These are phyloP conservation scores for Gymnocephalus cernua DNA, from an alignment of 2,113 vertebrate species.

Conservation along the genomic window DNA sequence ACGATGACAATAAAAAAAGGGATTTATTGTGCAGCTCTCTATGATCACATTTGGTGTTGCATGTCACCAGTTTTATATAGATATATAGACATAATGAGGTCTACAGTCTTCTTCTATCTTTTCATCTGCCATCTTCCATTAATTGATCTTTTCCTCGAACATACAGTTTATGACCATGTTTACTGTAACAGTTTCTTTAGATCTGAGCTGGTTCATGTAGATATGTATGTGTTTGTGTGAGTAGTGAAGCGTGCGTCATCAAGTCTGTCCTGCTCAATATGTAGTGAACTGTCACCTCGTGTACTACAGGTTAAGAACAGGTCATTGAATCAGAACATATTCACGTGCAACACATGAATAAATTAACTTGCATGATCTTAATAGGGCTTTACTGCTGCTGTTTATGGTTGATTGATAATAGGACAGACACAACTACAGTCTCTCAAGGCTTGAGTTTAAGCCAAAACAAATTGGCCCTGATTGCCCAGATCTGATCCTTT, in stretches of 20 bases:
- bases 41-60: conserved; percentile 30
- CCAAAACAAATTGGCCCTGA: conserved; percentile 49
- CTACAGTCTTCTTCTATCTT: not conserved
- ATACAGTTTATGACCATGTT: not conserved
- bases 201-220: conserved; percentile 1
- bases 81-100: not conserved
- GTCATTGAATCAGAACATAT: conserved; percentile 36
- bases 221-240: not conserved
- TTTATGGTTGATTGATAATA: conserved; percentile 29
- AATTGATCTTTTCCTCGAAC: not conserved
- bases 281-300: not conserved
- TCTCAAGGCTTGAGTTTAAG: conserved; percentile 37
- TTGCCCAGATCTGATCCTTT: conserved; percentile 44
- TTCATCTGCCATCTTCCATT: not conserved
- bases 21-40: not conserved
- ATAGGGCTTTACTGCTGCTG: conserved; percentile 17
- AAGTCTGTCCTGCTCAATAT: not conserved
- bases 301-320: conserved; percentile 26
- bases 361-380: conserved; percentile 28
- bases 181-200: not conserved
- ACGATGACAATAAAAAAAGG: no score
- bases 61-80: conserved; percentile 8
- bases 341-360: conserved; percentile 5
- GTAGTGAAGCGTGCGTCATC: not conserved
- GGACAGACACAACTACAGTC: not conserved